A percentile compares a stretch with the other conserved stretches of the same genome.
Conservation (phyloP, 2,888 invertebrate species). For the Sycophila texana region DNA sequence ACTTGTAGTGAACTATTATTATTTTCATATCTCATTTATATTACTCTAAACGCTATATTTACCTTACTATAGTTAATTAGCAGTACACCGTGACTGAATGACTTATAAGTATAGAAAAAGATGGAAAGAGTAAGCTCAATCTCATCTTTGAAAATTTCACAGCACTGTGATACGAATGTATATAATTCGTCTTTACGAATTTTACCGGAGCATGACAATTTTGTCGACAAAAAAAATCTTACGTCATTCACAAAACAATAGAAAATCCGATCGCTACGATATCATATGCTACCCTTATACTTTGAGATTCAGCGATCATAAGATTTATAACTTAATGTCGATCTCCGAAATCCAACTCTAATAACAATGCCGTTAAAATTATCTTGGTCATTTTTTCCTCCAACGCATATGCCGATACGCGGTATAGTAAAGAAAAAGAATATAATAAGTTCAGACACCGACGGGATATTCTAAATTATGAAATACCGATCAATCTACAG, state of each 20-base stretch:
- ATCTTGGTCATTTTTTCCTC: no score
- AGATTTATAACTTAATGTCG: no score
- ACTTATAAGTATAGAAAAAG: slow-evolving; percentile 32
- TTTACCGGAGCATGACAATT: slow-evolving; percentile 34
- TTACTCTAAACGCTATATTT: neutral
- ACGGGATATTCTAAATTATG: no score
- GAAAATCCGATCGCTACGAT: neutral
- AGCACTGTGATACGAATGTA: slow-evolving; percentile 53
- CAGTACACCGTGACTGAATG: neutral
- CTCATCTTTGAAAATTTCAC: slow-evolving; percentile 50
- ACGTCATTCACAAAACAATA: neutral
- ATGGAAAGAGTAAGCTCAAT: slow-evolving; percentile 50
- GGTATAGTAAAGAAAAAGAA: no score
- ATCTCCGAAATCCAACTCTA: no score
- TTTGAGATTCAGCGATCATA: neutral
- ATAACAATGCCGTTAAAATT: no score
- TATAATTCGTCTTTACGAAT: slow-evolving; percentile 47
- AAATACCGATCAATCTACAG: no score
- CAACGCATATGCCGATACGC: no score
- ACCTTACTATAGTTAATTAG: no score
- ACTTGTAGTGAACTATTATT: no score
- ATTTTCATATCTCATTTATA: neutral
- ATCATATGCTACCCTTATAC: neutral
- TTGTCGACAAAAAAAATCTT: slow-evolving; percentile 3
- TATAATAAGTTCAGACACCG: no score